Evolutionary conservation across 2,797 vertebrate genomes (phyloP).

Genomic region (Epinephelus coioides): DNA sequence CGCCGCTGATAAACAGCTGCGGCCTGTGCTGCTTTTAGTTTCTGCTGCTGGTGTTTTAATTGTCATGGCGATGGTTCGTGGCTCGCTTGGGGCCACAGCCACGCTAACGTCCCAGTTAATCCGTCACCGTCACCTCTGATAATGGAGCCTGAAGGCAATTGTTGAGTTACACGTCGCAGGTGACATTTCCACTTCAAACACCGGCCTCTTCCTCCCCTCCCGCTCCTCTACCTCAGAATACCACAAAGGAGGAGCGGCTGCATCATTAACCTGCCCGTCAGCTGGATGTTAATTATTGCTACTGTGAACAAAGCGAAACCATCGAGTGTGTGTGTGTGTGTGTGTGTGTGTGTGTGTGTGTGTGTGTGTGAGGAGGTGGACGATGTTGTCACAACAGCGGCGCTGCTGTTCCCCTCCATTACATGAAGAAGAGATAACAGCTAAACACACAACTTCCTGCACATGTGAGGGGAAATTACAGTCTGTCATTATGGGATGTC

Average conservation of each 20-base stretch:
- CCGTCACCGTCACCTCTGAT: constrained; percentile 38
- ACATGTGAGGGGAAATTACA: too few relatives aligned
- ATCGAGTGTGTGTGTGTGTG: constrained; percentile 23
- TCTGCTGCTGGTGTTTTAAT: too few relatives aligned
- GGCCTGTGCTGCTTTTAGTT: too few relatives aligned
- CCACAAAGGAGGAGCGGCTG: constrained; percentile 29
- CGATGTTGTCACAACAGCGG: too few relatives aligned
- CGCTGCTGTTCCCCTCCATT: too few relatives aligned
- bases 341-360: too few relatives aligned
- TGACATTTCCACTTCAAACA: constrained; percentile 46
- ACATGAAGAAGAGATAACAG: too few relatives aligned
- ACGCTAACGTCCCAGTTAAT: constrained; percentile 23
- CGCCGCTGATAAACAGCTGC: too few relatives aligned
- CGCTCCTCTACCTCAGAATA: constrained; percentile 56
- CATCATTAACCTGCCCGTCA: constrained; percentile 50
- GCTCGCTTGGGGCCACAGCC: neutral
- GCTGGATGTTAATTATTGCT: constrained; percentile 51
- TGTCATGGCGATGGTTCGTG: neutral
- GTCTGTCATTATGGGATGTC: too few relatives aligned
- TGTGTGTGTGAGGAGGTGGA: too few relatives aligned
- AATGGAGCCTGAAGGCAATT: constrained; percentile 42
- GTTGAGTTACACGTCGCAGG: constrained; percentile 43
- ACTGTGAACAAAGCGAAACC: constrained; percentile 46
- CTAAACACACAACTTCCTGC: too few relatives aligned
- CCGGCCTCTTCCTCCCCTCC: constrained; percentile 11